A percentile compares a stretch with the other conserved stretches of the same genome.
phyloP scores from a whole-genome alignment of 2,113 vertebrate species.

The Hydrochoerus hydrochaeris region DNA sequence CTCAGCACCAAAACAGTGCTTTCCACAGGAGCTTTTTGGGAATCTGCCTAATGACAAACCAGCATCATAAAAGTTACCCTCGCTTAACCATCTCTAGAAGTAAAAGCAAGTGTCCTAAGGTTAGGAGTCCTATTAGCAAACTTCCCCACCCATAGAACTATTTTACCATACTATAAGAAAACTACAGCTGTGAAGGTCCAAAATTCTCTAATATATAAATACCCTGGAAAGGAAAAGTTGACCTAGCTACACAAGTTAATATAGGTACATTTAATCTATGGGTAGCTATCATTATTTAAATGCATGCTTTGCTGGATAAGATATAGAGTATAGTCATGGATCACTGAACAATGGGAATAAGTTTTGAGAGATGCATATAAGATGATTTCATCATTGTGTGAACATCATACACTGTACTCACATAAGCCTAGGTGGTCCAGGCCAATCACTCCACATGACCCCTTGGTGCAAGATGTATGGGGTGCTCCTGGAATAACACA shows the following conservation, averaged over 20 bases:
- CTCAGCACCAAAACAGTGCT: background rate
- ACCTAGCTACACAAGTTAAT: background rate
- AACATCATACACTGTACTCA: background rate
- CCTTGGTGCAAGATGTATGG: background rate
- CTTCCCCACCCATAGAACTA: background rate
- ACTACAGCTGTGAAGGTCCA: background rate
- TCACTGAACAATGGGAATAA: background rate
- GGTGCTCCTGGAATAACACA: background rate
- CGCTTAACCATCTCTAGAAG: background rate
- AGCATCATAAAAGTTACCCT: background rate
- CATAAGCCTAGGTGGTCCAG: background rate
- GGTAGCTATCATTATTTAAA: background rate
- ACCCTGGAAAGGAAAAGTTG: background rate
- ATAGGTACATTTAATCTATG: background rate
- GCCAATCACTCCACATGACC: background rate
- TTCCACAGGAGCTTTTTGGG: background rate
- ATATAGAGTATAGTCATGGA: background rate
- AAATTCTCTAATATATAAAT: background rate
- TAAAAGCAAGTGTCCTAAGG: background rate
- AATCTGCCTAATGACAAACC: background rate
- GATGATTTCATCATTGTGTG: too few relatives aligned
- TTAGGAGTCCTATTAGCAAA: background rate
- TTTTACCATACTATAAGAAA: background rate
- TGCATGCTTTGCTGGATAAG: background rate
- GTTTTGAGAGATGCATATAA: background rate